Evolutionary conservation across 2,888 invertebrate species (phyloP), one percentile per base, ranked within the genome.

Genomic region (Nomada fabriciana): DNA sequence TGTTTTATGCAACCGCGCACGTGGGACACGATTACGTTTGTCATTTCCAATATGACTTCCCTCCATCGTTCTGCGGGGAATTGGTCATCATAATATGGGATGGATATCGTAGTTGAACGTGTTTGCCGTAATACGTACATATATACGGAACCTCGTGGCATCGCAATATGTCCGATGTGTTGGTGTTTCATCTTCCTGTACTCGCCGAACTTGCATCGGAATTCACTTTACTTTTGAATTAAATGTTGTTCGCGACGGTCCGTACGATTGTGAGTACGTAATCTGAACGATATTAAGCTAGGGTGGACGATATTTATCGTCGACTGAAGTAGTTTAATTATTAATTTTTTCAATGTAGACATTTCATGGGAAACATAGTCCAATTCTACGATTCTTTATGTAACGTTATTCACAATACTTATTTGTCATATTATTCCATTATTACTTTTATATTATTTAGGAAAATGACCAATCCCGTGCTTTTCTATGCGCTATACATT

Each of bases 31-130:
- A 79, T 73, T 69, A 20, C 53, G 52, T 52, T 36, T 61, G 63
- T 55, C 64, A 55, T 80, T 70, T 60, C 81, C 50, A 64, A 25
- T 75, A 74, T 47, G 52, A 82, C 70, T 67, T 57, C 50, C 23
- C 36, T 36, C 61, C 57, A n/a, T 55, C 55, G 25, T 75, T 74
- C 52, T 23, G 13, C 13, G 15, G 42, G 52, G 60, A 61, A 82
- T 70, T 75, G 80, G 42, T 70, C 68, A 20, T 43, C 53, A 64
- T 42, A 43, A 65, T 29, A 67, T 52, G 42, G 55, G 55, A 75
- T n/a, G 61, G 65, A 64, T 59, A 61, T 55, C 42, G 53, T 23
- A 5, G 10, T 18, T 23, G 55, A 55, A 57, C 18, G 55, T 47
- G 67, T 64, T 15, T 15, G 61, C 7, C 13, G 50, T 60, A 60